A percentile compares a stretch with the other conserved stretches of the same genome.
Conservation (phyloP, 1,140 invertebrate genomes). For the Drosophila rufa region DNA sequence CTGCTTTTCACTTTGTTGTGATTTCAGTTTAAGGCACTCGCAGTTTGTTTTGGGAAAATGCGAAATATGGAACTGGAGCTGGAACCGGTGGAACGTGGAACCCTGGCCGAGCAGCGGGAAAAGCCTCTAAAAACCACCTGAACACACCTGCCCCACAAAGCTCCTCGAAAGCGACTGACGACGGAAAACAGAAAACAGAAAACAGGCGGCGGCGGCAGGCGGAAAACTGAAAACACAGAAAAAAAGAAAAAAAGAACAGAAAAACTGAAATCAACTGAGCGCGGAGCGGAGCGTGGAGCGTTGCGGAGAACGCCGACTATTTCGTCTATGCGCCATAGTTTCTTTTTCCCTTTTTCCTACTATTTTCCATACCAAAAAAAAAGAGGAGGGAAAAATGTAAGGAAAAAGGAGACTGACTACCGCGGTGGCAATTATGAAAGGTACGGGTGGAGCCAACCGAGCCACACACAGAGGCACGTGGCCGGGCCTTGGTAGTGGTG, state of each 20-base stretch:
- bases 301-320: conserved; percentile 55
- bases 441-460: conserved; percentile 54
- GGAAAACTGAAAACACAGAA: conserved; percentile 43
- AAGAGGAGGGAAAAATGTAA: conserved; percentile 33
- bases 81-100: conserved; percentile 23
- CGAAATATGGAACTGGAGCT: conserved; percentile 27
- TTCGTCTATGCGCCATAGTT: conserved; percentile 70
- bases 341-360: conserved; percentile 40
- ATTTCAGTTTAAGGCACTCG: conserved; percentile 43
- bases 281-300: conserved; percentile 25
- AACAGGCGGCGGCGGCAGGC: conserved; percentile 28
- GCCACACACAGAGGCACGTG: conserved; percentile 54
- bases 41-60: conserved; percentile 33
- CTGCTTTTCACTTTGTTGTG: conserved; percentile 3
- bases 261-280: conserved; percentile 33
- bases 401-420: conserved; percentile 69
- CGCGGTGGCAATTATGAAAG: conserved; percentile 60
- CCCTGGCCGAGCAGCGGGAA: conserved; percentile 14
- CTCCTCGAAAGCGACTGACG: conserved; percentile 84
- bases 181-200: conserved; percentile 51
- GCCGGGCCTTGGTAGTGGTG: conserved; percentile 21
- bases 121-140: conserved; percentile 60
- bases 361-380: conserved; percentile 60
- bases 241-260: conserved; percentile 51
- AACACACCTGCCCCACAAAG: conserved; percentile 83